A percentile compares a stretch with the other conserved stretches of the same genome.
phyloP scores from a whole-genome alignment of 2,888 invertebrate genomes.

The Stomorhina lunata region DNA sequence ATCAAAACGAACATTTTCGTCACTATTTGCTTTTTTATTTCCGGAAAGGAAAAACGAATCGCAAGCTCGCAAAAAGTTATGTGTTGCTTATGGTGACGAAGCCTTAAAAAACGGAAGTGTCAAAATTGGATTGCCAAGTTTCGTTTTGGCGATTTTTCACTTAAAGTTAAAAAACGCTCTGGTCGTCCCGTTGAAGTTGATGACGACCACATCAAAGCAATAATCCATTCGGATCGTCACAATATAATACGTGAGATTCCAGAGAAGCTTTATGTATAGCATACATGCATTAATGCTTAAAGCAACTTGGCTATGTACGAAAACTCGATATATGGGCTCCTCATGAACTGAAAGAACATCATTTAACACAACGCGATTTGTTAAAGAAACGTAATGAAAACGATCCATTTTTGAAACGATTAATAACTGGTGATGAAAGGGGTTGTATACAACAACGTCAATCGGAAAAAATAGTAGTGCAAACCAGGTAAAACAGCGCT shows the following conservation, averaged over 20 bases:
- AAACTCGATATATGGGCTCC: not conserved
- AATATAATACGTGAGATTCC: not conserved
- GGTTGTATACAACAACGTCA: too few species aligned
- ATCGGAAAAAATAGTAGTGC: too few species aligned
- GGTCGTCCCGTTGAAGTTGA: not conserved
- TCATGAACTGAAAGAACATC: not conserved
- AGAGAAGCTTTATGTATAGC: slow-evolving; percentile 5
- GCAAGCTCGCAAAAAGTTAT: not conserved
- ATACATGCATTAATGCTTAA: too few species aligned
- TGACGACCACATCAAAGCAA: slow-evolving; percentile 2
- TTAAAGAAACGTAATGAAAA: too few species aligned
- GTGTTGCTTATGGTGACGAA: not conserved
- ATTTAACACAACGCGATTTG: not conserved
- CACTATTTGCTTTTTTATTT: not conserved
- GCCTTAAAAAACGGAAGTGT: not conserved
- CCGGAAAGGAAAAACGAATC: not conserved
- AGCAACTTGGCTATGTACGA: not conserved
- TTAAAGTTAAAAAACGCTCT: too few species aligned
- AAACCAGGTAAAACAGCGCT: too few species aligned
- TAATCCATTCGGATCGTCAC: slow-evolving; percentile 7
- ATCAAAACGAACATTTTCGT: not conserved
- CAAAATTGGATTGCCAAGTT: too few species aligned
- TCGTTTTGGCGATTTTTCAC: not conserved
- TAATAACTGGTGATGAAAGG: not conserved
- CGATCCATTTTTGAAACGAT: not conserved